A percentile compares a stretch with the other conserved stretches of the same genome.
Evolutionary conservation across 2,888 invertebrate genomes (phyloP).

Genomic region (Papilio gigon): DNA sequence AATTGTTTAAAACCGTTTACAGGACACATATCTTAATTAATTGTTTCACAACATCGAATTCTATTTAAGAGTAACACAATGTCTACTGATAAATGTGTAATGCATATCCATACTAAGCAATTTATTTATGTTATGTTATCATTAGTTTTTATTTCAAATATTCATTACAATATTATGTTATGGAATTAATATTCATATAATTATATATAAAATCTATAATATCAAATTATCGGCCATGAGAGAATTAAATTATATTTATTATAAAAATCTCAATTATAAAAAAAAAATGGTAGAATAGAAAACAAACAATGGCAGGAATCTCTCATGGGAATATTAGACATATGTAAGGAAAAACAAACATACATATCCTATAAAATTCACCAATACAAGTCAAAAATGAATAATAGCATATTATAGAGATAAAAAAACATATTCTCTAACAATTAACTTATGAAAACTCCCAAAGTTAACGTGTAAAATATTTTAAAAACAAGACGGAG

Average conservation of each 20-base stretch:
- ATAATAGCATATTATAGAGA: neutral
- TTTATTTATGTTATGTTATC: neutral
- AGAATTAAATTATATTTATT: conserved; percentile 1
- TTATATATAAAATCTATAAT: conserved; percentile 12
- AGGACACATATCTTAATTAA: conserved; percentile 24
- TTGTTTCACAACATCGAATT: conserved; percentile 4
- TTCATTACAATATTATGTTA: conserved; percentile 11
- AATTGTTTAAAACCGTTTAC: conserved; percentile 46
- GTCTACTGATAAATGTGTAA: conserved; percentile 13
- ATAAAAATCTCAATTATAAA: conserved; percentile 8
- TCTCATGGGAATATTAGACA: conserved; percentile 1
- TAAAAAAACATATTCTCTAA: conserved; percentile 6
- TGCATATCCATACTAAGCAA: neutral
- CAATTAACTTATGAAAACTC: conserved; percentile 17
- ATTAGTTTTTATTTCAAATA: neutral
- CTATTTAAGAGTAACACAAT: neutral
- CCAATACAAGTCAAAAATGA: neutral
- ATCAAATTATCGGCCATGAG: conserved; percentile 1
- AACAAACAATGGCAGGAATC: neutral
- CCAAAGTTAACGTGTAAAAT: neutral
- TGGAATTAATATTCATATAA: neutral
- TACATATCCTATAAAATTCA: conserved; percentile 12
- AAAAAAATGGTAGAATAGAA: neutral
- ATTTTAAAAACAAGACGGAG: neutral
- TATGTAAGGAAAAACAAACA: neutral